Evolutionary conservation across 1,140 invertebrate species (phyloP), one percentile per base, ranked within the genome.

Genomic region (Metaphire vulgaris): DNA sequence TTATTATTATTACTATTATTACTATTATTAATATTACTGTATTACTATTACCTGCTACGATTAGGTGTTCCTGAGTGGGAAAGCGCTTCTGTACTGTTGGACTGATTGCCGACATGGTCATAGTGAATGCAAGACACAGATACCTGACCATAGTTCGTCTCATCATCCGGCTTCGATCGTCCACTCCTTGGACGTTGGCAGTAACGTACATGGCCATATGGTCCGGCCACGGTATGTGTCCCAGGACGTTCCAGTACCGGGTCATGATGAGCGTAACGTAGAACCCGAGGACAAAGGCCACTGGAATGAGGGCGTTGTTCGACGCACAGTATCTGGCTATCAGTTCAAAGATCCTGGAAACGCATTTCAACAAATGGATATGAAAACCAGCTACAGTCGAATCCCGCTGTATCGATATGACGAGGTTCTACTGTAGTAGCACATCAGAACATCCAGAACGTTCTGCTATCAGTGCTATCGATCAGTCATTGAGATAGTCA

Each of bases 51-150:
- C 91, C 91, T 26, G 92, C 90, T 79, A 95, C 93, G 0, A 95
- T 91, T n/a, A 96, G 89, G 84, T 95, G 92, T 68, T 95, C 91
- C 26, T 93, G 85, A 0, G 92, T 94, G 0, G 94, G 94, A 85
- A 96, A 97, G 28, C 95, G 90, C 81, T 95, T 95, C 84, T 96
- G 95, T 0, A 95, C 93, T 2, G 92, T 89, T 0, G 94, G 92
- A 69, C 93, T 94, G 72, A 96, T 91, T 84, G 92, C 91, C 0
- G 83, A 74, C 33, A 80, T 80, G 28, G 85, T 83, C 86, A 95
- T 90, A 0, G 93, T 92, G 16, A 94, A 86, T 30, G 92, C 91
- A 16, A 95, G 89, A 82, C 72, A 73, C 16, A 73, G 28, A 29
- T 67, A 95, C 78, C 93, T 90, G 81, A 94, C 90, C 34, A 95